phyloP scores from a whole-genome alignment of 2,797 vertebrate genomes.

The Enteromius argenteus region DNA sequence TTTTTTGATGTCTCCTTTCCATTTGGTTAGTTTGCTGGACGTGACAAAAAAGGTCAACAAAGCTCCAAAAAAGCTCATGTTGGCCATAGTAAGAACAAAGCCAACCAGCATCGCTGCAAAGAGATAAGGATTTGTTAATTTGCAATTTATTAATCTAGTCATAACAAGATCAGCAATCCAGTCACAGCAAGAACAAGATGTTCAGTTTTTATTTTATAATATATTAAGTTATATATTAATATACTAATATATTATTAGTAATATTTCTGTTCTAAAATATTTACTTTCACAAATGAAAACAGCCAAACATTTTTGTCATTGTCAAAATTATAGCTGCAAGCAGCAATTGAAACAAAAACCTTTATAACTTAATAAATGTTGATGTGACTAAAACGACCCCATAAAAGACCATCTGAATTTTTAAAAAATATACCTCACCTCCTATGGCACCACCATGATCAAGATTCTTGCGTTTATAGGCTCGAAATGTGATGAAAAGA shows the following conservation, averaged over 20 bases:
- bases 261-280: neutral
- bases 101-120: slow-evolving; percentile 88
- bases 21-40: slow-evolving; percentile 92
- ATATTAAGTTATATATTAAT: neutral
- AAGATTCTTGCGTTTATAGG: slow-evolving; percentile 88
- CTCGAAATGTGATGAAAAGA: slow-evolving; percentile 79
- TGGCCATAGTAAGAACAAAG: slow-evolving; percentile 92
- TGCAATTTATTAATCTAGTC: neutral
- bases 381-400: neutral
- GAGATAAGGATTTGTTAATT: neutral
- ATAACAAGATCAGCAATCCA: neutral
- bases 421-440: slow-evolving; percentile 75
- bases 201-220: neutral
- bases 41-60: slow-evolving; percentile 91
- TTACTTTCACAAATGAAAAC: neutral
- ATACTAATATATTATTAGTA: too few species aligned
- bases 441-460: slow-evolving; percentile 88
- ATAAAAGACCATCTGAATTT: neutral
- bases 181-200: neutral
- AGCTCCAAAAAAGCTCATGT: slow-evolving; percentile 92
- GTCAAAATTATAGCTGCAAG: neutral
- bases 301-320: neutral
- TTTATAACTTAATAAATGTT: neutral
- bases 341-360: neutral
- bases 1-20: slow-evolving; percentile 87